Base-by-base conservation (phyloP, 2,797 vertebrate species). In the Meriones psammophilus region DNA sequence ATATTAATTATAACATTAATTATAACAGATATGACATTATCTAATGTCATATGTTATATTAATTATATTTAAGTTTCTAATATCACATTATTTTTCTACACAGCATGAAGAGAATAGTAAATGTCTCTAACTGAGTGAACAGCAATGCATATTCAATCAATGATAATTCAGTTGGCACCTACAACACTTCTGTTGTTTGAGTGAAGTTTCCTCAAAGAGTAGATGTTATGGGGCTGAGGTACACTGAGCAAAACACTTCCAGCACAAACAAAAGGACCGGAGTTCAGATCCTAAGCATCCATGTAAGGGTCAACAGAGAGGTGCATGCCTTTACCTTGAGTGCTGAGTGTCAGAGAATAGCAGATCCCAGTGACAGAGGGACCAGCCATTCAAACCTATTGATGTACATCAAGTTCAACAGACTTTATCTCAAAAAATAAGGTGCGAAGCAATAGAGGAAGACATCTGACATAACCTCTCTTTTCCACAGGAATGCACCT, bases 1-100 rank as follows among this genome's bases (percentile, higher is more conserved):
- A 90, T 91, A 88, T 50, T 93, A 96, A 95, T 89, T 78, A 50
- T 33, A 91, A n/a, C n/a, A n/a, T n/a, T n/a, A n/a, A n/a, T n/a
- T n/a, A n/a, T n/a, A n/a, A n/a, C n/a, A n/a, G n/a, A n/a, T n/a
- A n/a, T n/a, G n/a, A n/a, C n/a, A n/a, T 39, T 39, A 39, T 39
- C 39, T 81, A 68, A 95, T 89, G 8, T 92, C 83, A 17, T 78
- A 36, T 56, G 68, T 58, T 8, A 90, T 91, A 88, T 50, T 93
- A 96, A 95, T 89, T 78, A 50, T 33, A 91, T 83, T 94, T 88
- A 56, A 94, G 96, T 73, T n/a, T 96, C 20, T 92, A 95, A 90
- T 95, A 66, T 73, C 60, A 77, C 58, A 54, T 3, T 8, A 39
- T 79, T 74, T 85, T 94, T 46, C 64, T 95, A 68, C 42, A 10